Conservation (phyloP, 2,797 vertebrate genomes). For the Euphonia xanthogaster region DNA sequence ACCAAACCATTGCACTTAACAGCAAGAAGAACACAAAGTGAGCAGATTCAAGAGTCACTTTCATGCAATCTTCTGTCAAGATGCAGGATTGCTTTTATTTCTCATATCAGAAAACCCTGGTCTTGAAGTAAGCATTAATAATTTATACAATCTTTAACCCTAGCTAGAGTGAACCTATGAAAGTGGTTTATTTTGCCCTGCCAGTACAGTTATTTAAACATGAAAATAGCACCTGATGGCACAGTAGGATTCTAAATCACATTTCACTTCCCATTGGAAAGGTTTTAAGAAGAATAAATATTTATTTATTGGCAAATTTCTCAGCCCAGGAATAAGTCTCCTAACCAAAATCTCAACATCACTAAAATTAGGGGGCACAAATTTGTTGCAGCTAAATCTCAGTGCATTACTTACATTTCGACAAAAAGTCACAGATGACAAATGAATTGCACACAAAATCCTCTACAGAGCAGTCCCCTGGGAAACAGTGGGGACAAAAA, state of each 20-base stretch:
- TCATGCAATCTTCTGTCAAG: background rate
- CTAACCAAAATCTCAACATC: background rate
- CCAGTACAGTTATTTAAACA: background rate
- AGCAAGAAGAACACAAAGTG: background rate
- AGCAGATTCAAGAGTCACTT: background rate
- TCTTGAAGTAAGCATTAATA: background rate
- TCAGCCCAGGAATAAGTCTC: background rate
- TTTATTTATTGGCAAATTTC: background rate
- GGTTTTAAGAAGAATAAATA: background rate
- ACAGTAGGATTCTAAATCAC: background rate
- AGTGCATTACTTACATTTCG: background rate
- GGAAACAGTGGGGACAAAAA: constrained; percentile 21
- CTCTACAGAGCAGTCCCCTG: background rate
- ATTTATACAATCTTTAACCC: background rate
- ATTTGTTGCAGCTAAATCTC: background rate
- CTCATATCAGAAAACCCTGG: background rate
- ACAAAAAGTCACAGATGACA: background rate
- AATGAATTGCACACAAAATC: background rate
- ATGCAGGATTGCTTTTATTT: background rate
- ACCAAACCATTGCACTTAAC: background rate
- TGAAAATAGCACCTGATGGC: background rate
- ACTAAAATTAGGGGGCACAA: background rate
- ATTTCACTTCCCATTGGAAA: background rate
- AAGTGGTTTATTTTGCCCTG: background rate
- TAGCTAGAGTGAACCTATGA: background rate